These are phyloP conservation scores for Premnoplex brunnescens DNA, from an alignment of 2,797 vertebrate genomes.

Conservation along the genomic window DNA sequence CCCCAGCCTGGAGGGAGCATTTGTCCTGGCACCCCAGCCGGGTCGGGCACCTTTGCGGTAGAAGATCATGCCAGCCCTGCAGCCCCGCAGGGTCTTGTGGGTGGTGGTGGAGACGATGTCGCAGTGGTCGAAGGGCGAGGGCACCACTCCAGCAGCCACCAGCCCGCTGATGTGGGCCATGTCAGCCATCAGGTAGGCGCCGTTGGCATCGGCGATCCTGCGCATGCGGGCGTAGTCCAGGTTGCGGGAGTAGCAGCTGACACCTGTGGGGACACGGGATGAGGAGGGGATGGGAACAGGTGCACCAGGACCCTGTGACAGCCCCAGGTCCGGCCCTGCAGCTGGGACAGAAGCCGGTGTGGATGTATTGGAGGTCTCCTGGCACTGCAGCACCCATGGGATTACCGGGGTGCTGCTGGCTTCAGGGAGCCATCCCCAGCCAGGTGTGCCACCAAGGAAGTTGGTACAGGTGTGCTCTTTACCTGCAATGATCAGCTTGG, in stretches of 20 bases:
- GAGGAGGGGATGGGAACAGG: background rate
- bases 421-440: background rate
- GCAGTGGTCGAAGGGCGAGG: conserved; percentile 90
- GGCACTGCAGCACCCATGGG: background rate
- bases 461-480: background rate
- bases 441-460: background rate
- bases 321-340: background rate
- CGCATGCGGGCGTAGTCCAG: conserved; percentile 90
- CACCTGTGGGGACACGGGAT: conserved; percentile 71
- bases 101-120: conserved; percentile 94
- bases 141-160: conserved; percentile 89
- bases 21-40: fast-evolving
- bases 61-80: conserved; percentile 93
- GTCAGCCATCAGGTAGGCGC: conserved; percentile 90
- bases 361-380: background rate
- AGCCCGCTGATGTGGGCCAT: conserved; percentile 98
- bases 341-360: fast-evolving
- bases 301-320: background rate
- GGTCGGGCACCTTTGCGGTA: conserved; percentile 87
- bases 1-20: fast-evolving
- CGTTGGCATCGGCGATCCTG: conserved; percentile 85
- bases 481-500: conserved; percentile 95
- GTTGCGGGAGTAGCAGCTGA: conserved; percentile 95
- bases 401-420: background rate
- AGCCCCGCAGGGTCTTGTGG: conserved; percentile 96